These are phyloP conservation scores for Nycticryphes semicollaris DNA, from an alignment of 2,113 vertebrate species.

Conservation along the genomic window DNA sequence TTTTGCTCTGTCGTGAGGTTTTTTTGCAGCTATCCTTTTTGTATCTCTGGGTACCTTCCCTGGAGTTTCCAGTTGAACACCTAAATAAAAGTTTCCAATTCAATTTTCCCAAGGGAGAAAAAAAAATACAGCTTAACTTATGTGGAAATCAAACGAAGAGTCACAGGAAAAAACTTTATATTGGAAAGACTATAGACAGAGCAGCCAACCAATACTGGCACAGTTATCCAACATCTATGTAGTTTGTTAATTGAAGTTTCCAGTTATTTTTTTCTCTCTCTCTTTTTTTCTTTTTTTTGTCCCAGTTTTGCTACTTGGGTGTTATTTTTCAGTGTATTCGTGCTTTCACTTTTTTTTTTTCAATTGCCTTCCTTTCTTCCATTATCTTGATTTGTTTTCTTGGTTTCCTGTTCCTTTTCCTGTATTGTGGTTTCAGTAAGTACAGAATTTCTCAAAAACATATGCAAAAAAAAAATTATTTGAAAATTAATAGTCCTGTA, in stretches of 20 bases:
- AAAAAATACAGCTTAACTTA: not conserved
- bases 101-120: not conserved
- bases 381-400: not conserved
- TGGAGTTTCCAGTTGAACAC: not conserved
- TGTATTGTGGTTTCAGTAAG: not conserved
- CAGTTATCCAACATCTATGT: not conserved
- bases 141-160: not conserved
- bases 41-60: not conserved
- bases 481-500: not conserved
- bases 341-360: not conserved
- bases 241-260: not conserved
- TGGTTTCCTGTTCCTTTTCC: not conserved
- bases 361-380: not conserved
- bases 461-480: not conserved
- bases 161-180: not conserved
- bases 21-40: not conserved
- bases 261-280: not conserved
- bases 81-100: not conserved
- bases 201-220: not conserved
- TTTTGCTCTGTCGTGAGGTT: not conserved
- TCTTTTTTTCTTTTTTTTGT: not conserved
- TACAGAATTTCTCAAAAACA: not conserved
- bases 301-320: not conserved
- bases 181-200: not conserved
- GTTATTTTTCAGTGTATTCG: not conserved